Evolutionary conservation across 2,888 invertebrate genomes (phyloP).

Genomic region (Malacosoma neustria): DNA sequence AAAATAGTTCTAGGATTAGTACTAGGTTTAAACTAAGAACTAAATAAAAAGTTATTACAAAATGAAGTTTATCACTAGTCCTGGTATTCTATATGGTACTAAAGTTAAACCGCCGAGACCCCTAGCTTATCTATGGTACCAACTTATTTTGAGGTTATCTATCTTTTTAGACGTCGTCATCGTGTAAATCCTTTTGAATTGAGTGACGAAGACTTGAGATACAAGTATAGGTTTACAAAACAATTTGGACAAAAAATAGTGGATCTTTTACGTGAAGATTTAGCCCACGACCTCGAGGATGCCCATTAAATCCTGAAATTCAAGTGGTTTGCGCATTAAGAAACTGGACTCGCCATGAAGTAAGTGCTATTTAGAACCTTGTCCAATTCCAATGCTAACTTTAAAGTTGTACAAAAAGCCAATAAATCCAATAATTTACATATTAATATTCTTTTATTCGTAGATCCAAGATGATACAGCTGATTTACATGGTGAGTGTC

Average conservation of each 20-base stretch:
- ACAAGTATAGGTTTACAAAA: slow-evolving; percentile 5
- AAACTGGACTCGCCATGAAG: slow-evolving; percentile 9
- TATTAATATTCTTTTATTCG: slow-evolving; percentile 2
- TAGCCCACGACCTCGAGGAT: background rate
- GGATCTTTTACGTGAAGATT: slow-evolving; percentile 1
- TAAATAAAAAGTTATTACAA: too few relatives aligned
- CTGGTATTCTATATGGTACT: too few relatives aligned
- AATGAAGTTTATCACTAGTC: too few relatives aligned
- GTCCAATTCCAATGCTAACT: too few relatives aligned
- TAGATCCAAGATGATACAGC: slow-evolving; percentile 12
- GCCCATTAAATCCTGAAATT: too few relatives aligned
- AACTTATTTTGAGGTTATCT: too few relatives aligned
- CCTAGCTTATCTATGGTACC: too few relatives aligned
- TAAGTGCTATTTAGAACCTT: slow-evolving; percentile 4
- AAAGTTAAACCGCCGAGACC: too few relatives aligned
- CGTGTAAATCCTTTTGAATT: slow-evolving; percentile 1
- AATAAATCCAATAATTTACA: too few relatives aligned
- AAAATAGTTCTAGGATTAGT: too few relatives aligned
- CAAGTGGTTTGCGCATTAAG: too few relatives aligned
- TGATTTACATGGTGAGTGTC: slow-evolving; percentile 9
- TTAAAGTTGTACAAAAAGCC: background rate
- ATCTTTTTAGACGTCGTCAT: background rate
- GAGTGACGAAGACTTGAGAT: slow-evolving; percentile 2
- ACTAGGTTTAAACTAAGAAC: too few relatives aligned
- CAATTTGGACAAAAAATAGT: slow-evolving; percentile 2